Evolutionary conservation across 2,797 vertebrate species (phyloP).

Genomic region (Merluccius polli): DNA sequence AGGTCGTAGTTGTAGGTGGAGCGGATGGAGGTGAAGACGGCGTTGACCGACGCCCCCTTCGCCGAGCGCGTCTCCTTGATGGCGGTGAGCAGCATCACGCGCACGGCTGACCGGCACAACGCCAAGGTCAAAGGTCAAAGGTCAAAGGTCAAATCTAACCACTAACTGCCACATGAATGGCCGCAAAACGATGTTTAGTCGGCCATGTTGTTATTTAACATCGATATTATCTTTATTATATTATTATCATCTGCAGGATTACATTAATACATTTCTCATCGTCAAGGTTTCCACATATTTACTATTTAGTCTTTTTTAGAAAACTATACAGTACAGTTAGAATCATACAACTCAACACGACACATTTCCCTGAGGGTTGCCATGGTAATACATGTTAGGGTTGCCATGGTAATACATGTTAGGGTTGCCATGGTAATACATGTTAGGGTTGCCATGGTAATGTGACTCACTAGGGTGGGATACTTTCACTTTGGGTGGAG

Average conservation of each 20-base stretch:
- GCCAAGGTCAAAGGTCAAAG: neutral
- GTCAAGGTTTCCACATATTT: too few relatives aligned
- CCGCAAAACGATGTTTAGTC: too few relatives aligned
- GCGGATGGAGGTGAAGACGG: conserved; percentile 89
- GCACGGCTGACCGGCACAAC: conserved; percentile 72
- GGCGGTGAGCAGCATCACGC: conserved; percentile 89
- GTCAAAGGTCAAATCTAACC: neutral
- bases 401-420: too few relatives aligned
- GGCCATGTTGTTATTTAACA: neutral
- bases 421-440: too few relatives aligned
- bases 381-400: too few relatives aligned
- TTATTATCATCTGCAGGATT: neutral
- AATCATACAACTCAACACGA: too few relatives aligned
- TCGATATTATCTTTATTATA: neutral
- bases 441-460: too few relatives aligned
- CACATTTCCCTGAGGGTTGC: too few relatives aligned
- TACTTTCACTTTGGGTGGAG: conserved; percentile 82
- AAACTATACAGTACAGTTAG: too few relatives aligned
- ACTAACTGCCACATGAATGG: neutral
- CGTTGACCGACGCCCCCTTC: conserved; percentile 88
- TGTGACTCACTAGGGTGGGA: conserved; percentile 84
- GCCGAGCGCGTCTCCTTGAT: conserved; percentile 89
- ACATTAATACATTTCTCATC: neutral
- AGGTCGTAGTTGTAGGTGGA: conserved; percentile 85
- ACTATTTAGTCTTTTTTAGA: too few relatives aligned